Evolutionary conservation across 2,888 invertebrate species (phyloP), one percentile per base, ranked within the genome.

Genomic region (Noctua pronuba): DNA sequence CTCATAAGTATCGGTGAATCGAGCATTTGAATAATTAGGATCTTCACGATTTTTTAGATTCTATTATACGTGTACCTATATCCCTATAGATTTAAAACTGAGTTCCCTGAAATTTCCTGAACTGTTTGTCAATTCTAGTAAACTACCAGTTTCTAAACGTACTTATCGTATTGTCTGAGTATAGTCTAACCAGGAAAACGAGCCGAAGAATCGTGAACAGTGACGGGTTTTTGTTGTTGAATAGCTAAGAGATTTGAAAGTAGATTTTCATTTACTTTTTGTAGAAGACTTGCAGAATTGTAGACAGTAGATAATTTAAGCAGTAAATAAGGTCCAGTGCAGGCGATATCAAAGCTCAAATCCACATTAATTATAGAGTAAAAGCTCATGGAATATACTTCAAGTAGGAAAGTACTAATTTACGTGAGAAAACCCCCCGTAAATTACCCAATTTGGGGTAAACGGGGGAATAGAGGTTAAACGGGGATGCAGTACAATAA

Each of bases 171-270:
- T 55, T 69, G 38, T 64, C 18, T 70, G 13, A 38, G 21, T 46
- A 21, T 21, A 44, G 71, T 28, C 58, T 60, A 38, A 81, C 49
- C 52, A 73, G 78, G 67, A 82, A 82, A 82, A 73, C 66, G 41
- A 41, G 69, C 35, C 44, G 44, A 41, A 68, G 16, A 60, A 73
- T 73, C 52, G 58, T 76, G 80, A 80, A 58, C 11, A 52, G 35
- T 35, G 67, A 24, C 16, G 60, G n/a, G 72, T 66, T 76, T 77
- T 73, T 44, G 60, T 82, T 44, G 46, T 38, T 68, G n/a, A 60
- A 46, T 28, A 49, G 21, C 13, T 67, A 69, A 55, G 31, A 69
- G 16, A 46, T 68, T 71, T 28, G 16, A 71, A 82, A 66, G 41
- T 46, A 44, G 55, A 24, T 65, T 73, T 65, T 38, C 2, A 2